Percentiles rank a stretch among this genome's conserved stretches.
These are phyloP conservation scores for Minunthozetes semirufus DNA, from an alignment of 2,888 invertebrate species.

Conservation along the genomic window DNA sequence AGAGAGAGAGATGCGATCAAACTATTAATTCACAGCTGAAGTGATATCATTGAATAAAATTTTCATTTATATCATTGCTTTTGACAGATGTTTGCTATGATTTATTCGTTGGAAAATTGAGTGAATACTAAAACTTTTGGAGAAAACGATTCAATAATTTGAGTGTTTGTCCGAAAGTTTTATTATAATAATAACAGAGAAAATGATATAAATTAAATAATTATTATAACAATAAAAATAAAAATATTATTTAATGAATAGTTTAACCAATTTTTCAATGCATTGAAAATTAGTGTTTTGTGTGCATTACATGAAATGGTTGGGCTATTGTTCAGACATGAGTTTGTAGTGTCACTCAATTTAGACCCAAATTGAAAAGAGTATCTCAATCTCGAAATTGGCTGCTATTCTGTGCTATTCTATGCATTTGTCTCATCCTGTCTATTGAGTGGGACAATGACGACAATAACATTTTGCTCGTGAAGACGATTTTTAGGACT, in stretches of 20 bases:
- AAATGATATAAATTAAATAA: neutral
- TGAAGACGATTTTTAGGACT: neutral
- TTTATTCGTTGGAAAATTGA: neutral
- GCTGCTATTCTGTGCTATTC: neutral
- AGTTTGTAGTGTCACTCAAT: neutral
- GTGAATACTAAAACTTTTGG: neutral
- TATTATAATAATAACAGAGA: neutral
- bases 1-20: neutral
- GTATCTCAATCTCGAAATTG: constrained; percentile 1
- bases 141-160: neutral
- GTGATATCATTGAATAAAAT: neutral
- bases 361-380: neutral
- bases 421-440: constrained; percentile 15
- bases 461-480: constrained; percentile 15
- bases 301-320: constrained; percentile 7
- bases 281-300: constrained; percentile 16
- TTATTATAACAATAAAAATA: neutral
- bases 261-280: neutral
- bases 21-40: constrained; percentile 13
- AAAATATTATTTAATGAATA: neutral
- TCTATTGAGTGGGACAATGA: constrained; percentile 7
- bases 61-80: constrained; percentile 3
- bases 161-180: neutral
- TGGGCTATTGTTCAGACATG: neutral
- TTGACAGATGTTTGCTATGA: constrained; percentile 16